phyloP scores from a whole-genome alignment of 2,113 vertebrate species.

The Crotalus tigris region DNA sequence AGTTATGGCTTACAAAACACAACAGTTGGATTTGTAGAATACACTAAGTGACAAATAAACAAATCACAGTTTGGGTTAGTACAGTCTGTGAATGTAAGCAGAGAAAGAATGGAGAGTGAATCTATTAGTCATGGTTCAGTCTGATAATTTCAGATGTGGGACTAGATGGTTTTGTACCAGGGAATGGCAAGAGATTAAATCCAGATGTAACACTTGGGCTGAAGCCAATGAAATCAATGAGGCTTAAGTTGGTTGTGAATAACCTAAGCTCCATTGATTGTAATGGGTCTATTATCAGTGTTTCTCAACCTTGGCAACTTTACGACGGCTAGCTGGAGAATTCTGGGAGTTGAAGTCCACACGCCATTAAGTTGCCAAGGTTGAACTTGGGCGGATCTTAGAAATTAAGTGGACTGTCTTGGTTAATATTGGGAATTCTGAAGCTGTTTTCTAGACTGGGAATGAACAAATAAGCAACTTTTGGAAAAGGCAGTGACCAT shows the following conservation, averaged over 20 bases:
- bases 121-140: neutral
- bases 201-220: neutral
- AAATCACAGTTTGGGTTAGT: neutral
- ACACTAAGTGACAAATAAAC: neutral
- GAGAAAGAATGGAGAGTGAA: neutral
- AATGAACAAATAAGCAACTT: neutral
- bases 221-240: neutral
- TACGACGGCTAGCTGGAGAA: too few relatives aligned
- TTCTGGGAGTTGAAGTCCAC: too few relatives aligned
- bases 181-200: neutral
- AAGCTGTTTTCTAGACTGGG: neutral
- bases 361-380: too few relatives aligned
- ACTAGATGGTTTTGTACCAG: neutral
- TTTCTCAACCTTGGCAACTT: too few relatives aligned
- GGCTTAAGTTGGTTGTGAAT: neutral
- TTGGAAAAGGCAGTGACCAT: neutral
- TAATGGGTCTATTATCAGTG: neutral
- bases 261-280: neutral
- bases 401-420: neutral
- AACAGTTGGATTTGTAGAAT: neutral
- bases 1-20: neutral
- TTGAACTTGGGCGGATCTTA: neutral
- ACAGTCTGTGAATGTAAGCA: neutral
- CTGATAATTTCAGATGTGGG: neutral
- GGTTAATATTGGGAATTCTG: neutral